phyloP scores from a whole-genome alignment of 53 echinoderm and acorn worm species.

The Arbacia lixula region DNA sequence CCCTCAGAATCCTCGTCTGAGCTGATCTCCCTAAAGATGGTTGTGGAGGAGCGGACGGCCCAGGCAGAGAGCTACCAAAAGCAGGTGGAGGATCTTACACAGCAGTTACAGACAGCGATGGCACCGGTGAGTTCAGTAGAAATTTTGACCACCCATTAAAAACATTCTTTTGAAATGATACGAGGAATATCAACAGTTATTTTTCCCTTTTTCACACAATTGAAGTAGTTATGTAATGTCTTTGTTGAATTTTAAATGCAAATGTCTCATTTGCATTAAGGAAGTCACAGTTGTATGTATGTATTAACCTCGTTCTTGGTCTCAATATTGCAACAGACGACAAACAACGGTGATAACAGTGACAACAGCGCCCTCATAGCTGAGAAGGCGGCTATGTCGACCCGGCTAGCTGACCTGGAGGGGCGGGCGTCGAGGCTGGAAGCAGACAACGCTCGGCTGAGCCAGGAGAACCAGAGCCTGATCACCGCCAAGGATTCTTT shows the following conservation, averaged over 20 bases:
- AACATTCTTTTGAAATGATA: no score
- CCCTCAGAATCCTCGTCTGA: constrained; percentile 56
- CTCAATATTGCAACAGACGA: background rate
- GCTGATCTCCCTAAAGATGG: constrained; percentile 58
- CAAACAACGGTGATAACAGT: constrained; percentile 12
- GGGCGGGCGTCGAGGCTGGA: constrained; percentile 62
- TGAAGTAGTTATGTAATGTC: no score
- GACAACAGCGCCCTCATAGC: constrained; percentile 78
- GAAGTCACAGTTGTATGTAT: no score
- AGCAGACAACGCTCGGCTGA: constrained; percentile 45
- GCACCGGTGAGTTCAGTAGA: no score
- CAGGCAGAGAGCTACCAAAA: constrained; percentile 53
- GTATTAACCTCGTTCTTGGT: no score
- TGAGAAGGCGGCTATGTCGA: constrained; percentile 80
- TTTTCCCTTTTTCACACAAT: no score
- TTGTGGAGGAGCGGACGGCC: constrained; percentile 68
- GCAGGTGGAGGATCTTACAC: constrained; percentile 61
- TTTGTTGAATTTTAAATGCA: no score
- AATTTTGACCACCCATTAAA: no score
- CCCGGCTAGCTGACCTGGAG: constrained; percentile 72
- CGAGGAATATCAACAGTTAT: no score
- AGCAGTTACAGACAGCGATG: constrained; percentile 52
- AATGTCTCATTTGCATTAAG: no score
- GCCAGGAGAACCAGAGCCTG: constrained; percentile 62
- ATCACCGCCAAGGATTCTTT: constrained; percentile 52